Evolutionary conservation across 1,140 invertebrate genomes (phyloP), one percentile per base, ranked within the genome.

Genomic region (Asobara japonica): DNA sequence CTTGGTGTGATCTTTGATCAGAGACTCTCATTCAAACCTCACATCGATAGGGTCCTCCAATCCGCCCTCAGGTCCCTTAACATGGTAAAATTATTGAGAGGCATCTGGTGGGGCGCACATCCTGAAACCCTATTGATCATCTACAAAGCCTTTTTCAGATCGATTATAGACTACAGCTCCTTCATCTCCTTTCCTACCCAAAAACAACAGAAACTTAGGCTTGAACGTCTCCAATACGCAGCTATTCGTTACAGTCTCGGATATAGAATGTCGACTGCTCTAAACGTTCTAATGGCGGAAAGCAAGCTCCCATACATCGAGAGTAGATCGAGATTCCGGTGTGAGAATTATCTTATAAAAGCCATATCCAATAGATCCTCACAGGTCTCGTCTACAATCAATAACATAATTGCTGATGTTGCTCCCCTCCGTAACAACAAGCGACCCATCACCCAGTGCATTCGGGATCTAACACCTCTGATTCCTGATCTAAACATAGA

Each of bases 81-180:
- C 41, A 76, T 77, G 16, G 13, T 79, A 0, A 77, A 69, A 20
- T 76, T 73, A 30, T 27, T 77, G 27, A 60, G 74, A 25, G 62
- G 72, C n/a, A 76, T 71, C 0, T 79, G 74, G 76, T 79, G 76
- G 76, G 78, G 76, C 11, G 74, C 74, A 10, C 33, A 74, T 62
- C 76, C 74, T 0, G 18, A 29, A 30, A 65, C 64, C 3, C 4
- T 74, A 64, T 33, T 65, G 60, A 66, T 38, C 11, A n/a, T 79
- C 10, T 77, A 75, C 31, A 74, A 68, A 16, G 27, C 67, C 1
- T 60, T 79, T 22, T 68, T 73, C 60, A 65, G 73, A 0, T 68
- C 65, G 41, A 33, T 79, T 4, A 41, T 41, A 3, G 78, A 79
- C 48, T 79, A 76, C 65, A 27, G 41, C 5, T 30, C 29, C 0